phyloP scores from a whole-genome alignment of 2,113 vertebrate genomes.

The Pollimyrus isidori region DNA sequence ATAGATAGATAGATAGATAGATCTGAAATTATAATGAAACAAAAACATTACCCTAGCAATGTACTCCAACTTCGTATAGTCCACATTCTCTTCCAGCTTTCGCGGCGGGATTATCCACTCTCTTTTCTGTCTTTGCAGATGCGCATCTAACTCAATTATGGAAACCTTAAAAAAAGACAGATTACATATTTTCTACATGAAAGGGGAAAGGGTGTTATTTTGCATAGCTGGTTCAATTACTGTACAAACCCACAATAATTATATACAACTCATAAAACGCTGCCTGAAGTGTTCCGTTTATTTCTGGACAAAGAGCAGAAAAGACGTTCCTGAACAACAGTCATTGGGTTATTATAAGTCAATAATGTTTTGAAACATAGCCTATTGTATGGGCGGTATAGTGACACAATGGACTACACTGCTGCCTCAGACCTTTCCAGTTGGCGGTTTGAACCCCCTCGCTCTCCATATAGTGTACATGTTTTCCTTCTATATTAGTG shows the following conservation, averaged over 20 bases:
- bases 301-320: neutral
- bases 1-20: neutral
- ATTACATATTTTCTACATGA: neutral
- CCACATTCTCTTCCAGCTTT: slow-evolving; percentile 61
- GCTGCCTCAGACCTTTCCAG: too few relatives aligned
- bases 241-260: neutral
- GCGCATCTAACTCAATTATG: neutral
- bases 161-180: neutral
- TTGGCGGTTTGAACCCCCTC: too few relatives aligned
- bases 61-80: slow-evolving; percentile 56
- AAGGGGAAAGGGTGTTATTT: neutral
- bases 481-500: too few relatives aligned
- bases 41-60: slow-evolving; percentile 64
- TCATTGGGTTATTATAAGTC: neutral
- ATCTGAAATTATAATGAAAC: neutral
- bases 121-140: slow-evolving; percentile 56
- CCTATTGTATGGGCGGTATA: too few relatives aligned
- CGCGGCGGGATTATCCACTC: slow-evolving; percentile 72
- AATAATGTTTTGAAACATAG: too few relatives aligned
- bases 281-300: neutral
- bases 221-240: neutral
- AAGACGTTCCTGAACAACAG: neutral
- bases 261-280: neutral
- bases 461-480: too few relatives aligned
- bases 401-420: too few relatives aligned